These are phyloP conservation scores for Liodrosophila aerea DNA, from an alignment of 2,888 invertebrate species.

Conservation along the genomic window DNA sequence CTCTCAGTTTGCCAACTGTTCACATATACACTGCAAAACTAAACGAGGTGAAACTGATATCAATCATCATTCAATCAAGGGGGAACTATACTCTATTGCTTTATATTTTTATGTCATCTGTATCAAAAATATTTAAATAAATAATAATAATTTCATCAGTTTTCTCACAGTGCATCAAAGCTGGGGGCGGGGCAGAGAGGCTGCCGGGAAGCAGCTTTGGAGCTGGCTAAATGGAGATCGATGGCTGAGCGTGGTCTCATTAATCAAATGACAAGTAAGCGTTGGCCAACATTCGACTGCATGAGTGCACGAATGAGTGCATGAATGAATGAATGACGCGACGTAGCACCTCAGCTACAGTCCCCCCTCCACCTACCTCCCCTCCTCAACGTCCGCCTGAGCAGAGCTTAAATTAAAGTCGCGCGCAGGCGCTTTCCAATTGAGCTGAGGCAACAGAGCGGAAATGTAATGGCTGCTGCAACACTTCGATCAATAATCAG, in stretches of 20 bases:
- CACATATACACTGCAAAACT: neutral
- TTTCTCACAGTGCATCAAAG: neutral
- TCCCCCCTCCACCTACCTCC: neutral
- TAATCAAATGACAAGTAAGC: slow-evolving; percentile 80
- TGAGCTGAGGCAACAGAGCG: slow-evolving; percentile 65
- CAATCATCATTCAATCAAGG: neutral
- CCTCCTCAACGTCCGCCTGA: neutral
- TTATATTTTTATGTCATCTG: no score
- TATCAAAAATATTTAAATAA: no score
- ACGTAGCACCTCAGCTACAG: slow-evolving; percentile 12
- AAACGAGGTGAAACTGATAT: no score
- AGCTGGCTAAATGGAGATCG: slow-evolving; percentile 80
- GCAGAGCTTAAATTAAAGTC: slow-evolving; percentile 47
- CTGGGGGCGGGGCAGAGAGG: neutral
- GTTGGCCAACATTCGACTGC: slow-evolving; percentile 41
- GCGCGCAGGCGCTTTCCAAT: slow-evolving; percentile 67
- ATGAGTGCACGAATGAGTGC: slow-evolving; percentile 39
- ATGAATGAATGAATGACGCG: slow-evolving; percentile 53
- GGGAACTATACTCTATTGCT: no score
- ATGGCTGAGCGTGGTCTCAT: slow-evolving; percentile 81
- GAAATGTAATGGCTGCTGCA: slow-evolving; percentile 66
- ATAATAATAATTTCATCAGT: no score
- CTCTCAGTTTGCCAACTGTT: slow-evolving; percentile 52
- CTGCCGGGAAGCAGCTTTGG: slow-evolving; percentile 13
- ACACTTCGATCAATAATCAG: slow-evolving; percentile 68